Evolutionary conservation across 2,113 vertebrate genomes (phyloP).

Genomic region (Aphelocoma coerulescens): DNA sequence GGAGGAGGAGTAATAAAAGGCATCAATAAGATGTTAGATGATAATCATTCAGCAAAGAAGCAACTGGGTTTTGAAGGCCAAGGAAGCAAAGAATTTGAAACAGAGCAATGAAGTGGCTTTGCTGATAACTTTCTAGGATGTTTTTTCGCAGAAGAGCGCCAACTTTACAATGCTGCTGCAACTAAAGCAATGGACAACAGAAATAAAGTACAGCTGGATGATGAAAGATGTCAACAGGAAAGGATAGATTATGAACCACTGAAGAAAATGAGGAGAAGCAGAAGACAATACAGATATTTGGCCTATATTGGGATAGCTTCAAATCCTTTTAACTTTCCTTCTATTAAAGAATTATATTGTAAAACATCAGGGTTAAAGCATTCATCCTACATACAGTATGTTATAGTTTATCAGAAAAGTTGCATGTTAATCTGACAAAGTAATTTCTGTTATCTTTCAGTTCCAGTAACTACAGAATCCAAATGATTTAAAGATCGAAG

Average conservation of each 20-base stretch:
- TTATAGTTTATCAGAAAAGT: slow-evolving; percentile 25
- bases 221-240: neutral
- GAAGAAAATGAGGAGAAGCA: neutral
- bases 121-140: neutral
- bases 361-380: neutral
- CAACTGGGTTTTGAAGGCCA: neutral
- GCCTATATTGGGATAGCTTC: neutral
- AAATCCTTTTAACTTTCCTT: neutral
- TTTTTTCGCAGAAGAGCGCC: neutral
- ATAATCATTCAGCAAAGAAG: neutral
- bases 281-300: neutral
- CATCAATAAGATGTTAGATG: neutral
- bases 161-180: neutral
- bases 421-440: neutral
- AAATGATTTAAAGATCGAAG: neutral
- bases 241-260: neutral
- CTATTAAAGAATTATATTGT: neutral
- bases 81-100: neutral
- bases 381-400: neutral
- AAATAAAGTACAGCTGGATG: neutral
- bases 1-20: neutral
- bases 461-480: neutral
- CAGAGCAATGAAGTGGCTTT: neutral
- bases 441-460: neutral
- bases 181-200: neutral